Evolutionary conservation across 2,888 invertebrate species (phyloP).

Genomic region (Synergus laeviventris): DNA sequence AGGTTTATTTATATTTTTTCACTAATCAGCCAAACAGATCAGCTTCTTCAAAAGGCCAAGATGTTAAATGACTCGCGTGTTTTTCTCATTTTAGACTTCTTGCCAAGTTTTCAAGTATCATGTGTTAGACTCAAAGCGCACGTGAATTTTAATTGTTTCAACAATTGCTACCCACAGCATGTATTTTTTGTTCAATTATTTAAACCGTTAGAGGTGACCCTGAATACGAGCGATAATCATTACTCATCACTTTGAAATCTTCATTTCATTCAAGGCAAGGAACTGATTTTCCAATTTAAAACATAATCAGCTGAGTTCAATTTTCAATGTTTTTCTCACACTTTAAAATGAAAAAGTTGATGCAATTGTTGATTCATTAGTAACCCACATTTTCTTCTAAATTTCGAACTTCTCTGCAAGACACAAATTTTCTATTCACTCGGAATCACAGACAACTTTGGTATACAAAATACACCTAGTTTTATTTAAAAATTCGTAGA

Average conservation of each 20-base stretch:
- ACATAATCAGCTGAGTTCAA: not conserved
- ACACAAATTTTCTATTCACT: not conserved
- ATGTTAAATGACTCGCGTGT: not conserved
- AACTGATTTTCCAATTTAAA: not conserved
- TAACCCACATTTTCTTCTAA: not conserved
- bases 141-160: not conserved
- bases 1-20: not conserved
- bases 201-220: not conserved
- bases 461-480: not conserved
- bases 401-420: not conserved
- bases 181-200: not conserved
- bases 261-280: not conserved
- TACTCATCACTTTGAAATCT: not conserved
- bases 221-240: not conserved
- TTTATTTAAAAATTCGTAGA: not conserved
- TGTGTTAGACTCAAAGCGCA: not conserved
- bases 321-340: not conserved
- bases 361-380: not conserved
- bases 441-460: not conserved
- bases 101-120: not conserved
- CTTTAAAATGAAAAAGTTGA: not conserved
- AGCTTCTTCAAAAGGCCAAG: not conserved
- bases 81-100: not conserved
- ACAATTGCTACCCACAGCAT: not conserved
- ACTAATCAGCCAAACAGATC: not conserved